Conservation (phyloP, 2,888 invertebrate genomes). For the Eupeodes luniger region DNA sequence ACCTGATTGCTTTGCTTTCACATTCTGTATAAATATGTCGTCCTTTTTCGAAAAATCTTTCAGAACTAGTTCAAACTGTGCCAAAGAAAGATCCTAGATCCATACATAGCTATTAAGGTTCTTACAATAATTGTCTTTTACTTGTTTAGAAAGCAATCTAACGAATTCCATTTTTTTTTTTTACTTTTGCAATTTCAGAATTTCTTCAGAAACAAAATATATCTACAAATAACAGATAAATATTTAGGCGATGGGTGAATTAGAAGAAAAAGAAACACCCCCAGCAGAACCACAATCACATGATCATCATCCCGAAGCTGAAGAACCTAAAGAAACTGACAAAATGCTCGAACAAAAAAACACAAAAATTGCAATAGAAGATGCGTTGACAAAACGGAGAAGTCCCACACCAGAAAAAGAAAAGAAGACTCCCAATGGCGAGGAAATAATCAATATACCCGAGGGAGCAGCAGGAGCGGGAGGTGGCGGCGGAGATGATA, state of each 20-base stretch:
- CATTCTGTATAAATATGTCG: slow-evolving; percentile 60
- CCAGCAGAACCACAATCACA: slow-evolving; percentile 80
- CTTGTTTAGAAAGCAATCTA: not conserved
- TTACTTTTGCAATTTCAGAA: slow-evolving; percentile 40
- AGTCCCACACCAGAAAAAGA: slow-evolving; percentile 80
- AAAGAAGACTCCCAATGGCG: slow-evolving; percentile 79
- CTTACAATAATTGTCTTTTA: not conserved
- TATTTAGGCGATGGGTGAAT: slow-evolving; percentile 81
- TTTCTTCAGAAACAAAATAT: slow-evolving; percentile 30
- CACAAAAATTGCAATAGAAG: slow-evolving; percentile 59
- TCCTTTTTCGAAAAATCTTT: slow-evolving; percentile 51
- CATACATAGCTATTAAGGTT: slow-evolving; percentile 63
- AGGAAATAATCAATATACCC: slow-evolving; percentile 83
- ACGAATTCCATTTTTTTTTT: slow-evolving; percentile 2
- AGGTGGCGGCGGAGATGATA: slow-evolving; percentile 27
- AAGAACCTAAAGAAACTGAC: slow-evolving; percentile 84
- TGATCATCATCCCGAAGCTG: slow-evolving; percentile 80
- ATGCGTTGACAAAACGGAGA: slow-evolving; percentile 77
- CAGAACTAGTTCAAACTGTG: slow-evolving; percentile 79
- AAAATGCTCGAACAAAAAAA: slow-evolving; percentile 81
- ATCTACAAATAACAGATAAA: slow-evolving; percentile 33
- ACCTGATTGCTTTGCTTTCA: not conserved
- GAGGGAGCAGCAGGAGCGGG: slow-evolving; percentile 73
- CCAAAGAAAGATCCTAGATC: slow-evolving; percentile 81
- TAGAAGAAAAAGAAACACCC: slow-evolving; percentile 83